Evolutionary conservation across 2,888 invertebrate species (phyloP).

Genomic region (Argynnis bischoffii): DNA sequence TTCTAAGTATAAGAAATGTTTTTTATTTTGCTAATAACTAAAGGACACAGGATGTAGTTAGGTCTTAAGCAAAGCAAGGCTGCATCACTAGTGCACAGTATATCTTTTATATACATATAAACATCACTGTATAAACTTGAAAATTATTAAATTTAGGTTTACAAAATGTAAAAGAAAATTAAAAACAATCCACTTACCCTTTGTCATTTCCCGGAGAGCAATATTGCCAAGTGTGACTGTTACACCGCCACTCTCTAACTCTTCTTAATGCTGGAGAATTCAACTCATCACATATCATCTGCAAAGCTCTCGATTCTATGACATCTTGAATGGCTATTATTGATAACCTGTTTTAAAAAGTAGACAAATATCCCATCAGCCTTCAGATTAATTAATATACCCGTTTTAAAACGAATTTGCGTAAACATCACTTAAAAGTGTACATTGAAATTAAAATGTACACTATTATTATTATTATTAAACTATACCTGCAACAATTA

Average conservation of each 20-base stretch:
- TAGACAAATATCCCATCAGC: background rate
- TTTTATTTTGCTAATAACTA: too few species aligned
- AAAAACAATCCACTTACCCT: constrained; percentile 50
- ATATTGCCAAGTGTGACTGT: constrained; percentile 86
- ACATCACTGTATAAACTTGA: background rate
- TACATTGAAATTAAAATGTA: too few species aligned
- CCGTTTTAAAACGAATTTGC: too few species aligned
- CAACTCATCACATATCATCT: constrained; percentile 86
- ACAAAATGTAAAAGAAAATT: background rate
- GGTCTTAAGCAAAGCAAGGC: too few species aligned
- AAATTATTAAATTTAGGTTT: background rate
- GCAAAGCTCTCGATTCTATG: constrained; percentile 84
- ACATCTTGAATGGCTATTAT: constrained; percentile 89
- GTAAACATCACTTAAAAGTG: too few species aligned
- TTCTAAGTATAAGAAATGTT: too few species aligned
- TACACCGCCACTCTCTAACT: constrained; percentile 85
- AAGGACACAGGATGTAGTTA: too few species aligned
- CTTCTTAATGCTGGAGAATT: constrained; percentile 84
- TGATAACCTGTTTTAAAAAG: constrained; percentile 81
- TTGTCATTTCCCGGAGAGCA: constrained; percentile 62
- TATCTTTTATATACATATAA: background rate
- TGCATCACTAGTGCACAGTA: too few species aligned
- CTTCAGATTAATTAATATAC: too few species aligned
- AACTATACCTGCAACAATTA: too few species aligned
- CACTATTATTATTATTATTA: too few species aligned